Base-by-base conservation (phyloP, 1,140 invertebrate genomes). In the Drosophila auraria region DNA sequence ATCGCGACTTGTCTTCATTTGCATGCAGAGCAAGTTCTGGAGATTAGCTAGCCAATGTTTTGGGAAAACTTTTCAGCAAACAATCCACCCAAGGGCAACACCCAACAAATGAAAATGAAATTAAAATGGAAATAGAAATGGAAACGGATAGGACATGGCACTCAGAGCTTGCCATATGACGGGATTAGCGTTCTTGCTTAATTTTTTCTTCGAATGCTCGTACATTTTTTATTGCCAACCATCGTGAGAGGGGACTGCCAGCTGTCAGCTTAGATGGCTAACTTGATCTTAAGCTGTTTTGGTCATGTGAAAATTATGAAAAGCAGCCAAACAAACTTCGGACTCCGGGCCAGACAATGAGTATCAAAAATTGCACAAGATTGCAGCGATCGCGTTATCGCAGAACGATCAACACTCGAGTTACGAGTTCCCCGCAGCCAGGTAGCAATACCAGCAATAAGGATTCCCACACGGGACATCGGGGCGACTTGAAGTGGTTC, bases 271-370 rank as follows among this genome's bases (percentile, higher is more conserved):
- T 89, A 89, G 74, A 82, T 78, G 84, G 84, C 84, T 89, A 89
- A 89, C 84, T 89, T 89, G 84, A 89, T 90, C 86, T 90, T 89
- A 89, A 89, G 84, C 84, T 89, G 84, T 89, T 89, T 89, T 89
- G 84, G 86, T 89, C 84, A 89, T 89, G 84, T 89, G 84, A 89
- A 90, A 89, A 89, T 89, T 90, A 90, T 90, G 81, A 73, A 77
- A 87, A 89, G 73, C 73, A 57, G 82, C 65, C 63, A 54, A 75
- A 59, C 68, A 61, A 63, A 77, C 64, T 66, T 75, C 47, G 81
- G 75, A 80, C 53, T 56, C 63, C 20, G 51, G 53, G 60, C 33
- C 57, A 66, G 66, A 84, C 66, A 77, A 60, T 62, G 58, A 51
- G 58, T 30, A 60, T 23, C 50, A 49, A 63, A 78, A 87, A 87